These are phyloP conservation scores for Cenopis cana DNA, from an alignment of 2,888 invertebrate species.

Conservation along the genomic window DNA sequence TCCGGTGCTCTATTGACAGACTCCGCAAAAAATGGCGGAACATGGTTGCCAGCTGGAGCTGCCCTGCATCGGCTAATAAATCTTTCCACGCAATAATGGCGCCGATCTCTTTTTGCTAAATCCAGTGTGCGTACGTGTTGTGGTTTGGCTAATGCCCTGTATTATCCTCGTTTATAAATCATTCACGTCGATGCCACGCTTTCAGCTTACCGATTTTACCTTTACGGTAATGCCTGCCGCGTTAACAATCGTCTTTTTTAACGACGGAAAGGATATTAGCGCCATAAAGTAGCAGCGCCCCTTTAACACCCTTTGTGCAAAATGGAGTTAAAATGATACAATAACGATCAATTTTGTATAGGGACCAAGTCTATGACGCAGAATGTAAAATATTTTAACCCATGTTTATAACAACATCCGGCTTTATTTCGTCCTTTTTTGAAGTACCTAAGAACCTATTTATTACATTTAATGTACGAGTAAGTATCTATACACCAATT, in stretches of 20 bases:
- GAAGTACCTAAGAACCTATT: background rate
- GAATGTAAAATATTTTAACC: conserved; percentile 13
- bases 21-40: conserved; percentile 55
- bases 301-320: conserved; percentile 33
- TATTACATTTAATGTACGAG: background rate
- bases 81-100: conserved; percentile 64
- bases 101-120: conserved; percentile 71
- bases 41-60: conserved; percentile 52
- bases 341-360: conserved; percentile 34
- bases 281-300: conserved; percentile 50
- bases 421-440: background rate
- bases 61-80: conserved; percentile 61
- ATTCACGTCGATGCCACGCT: conserved; percentile 71
- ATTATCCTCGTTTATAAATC: conserved; percentile 77
- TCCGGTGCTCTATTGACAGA: conserved; percentile 56
- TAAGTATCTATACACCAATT: background rate
- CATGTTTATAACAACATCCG: conserved; percentile 7
- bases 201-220: conserved; percentile 55
- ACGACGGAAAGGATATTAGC: conserved; percentile 49
- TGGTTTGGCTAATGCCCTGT: conserved; percentile 72
- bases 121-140: conserved; percentile 70
- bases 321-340: conserved; percentile 43
- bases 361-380: conserved; percentile 26
- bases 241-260: conserved; percentile 57
- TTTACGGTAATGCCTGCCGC: conserved; percentile 49